These are phyloP conservation scores for Sebastes kiyomatsui DNA, from an alignment of 2,797 vertebrate species.

Conservation along the genomic window DNA sequence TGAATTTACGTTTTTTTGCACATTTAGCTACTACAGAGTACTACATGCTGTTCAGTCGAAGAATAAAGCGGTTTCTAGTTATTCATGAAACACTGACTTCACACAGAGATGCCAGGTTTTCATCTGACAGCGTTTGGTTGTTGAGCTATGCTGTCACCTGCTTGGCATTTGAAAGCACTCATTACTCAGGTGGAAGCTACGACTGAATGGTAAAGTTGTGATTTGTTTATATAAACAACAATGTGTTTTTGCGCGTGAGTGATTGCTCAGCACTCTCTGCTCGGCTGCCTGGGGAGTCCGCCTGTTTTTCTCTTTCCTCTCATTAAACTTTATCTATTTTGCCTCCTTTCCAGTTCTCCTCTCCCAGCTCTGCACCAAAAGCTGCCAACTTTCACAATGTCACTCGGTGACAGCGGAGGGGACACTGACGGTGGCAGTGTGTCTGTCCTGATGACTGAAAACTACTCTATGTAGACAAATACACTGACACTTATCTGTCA, in stretches of 20 bases:
- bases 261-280: constrained; percentile 39
- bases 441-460: constrained; percentile 21
- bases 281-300: constrained; percentile 33
- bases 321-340: constrained; percentile 58
- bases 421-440: not conserved
- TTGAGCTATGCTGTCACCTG: not conserved
- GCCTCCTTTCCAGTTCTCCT: constrained; percentile 26
- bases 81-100: not conserved
- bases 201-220: constrained; percentile 2
- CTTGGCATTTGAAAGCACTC: constrained; percentile 15
- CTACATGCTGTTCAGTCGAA: not conserved
- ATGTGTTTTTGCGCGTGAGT: not conserved
- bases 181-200: constrained; percentile 24
- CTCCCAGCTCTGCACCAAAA: constrained; percentile 31
- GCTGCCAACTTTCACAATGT: constrained; percentile 47
- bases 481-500: not conserved
- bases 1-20: not conserved
- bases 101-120: not conserved
- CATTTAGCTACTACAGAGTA: not conserved
- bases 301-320: constrained; percentile 50
- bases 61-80: not conserved
- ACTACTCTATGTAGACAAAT: constrained; percentile 1
- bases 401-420: constrained; percentile 29
- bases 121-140: not conserved
- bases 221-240: constrained; percentile 45